A percentile compares a stretch with the other conserved stretches of the same genome.
Evolutionary conservation across 2,113 vertebrate species (phyloP).

Genomic region (Eonycteris spelaea): DNA sequence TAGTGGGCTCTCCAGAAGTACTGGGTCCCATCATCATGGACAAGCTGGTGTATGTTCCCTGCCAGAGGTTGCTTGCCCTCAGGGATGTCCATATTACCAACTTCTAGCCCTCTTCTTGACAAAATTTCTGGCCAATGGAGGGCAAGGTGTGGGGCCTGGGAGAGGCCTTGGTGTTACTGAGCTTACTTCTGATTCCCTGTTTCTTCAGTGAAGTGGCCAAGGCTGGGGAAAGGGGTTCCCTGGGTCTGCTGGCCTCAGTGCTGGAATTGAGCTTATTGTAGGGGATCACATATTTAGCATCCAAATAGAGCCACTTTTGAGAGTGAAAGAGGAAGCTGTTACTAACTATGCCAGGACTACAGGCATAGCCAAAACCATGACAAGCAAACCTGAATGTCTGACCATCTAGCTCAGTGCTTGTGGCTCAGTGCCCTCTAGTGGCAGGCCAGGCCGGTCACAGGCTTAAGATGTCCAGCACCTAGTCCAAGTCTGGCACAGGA

Average conservation of each 20-base stretch:
- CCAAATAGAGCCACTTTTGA: neutral
- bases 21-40: neutral
- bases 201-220: neutral
- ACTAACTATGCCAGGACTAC: neutral
- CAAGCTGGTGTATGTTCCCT: neutral
- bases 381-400: neutral
- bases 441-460: neutral
- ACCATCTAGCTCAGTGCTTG: neutral
- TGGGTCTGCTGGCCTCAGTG: neutral
- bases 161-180: neutral
- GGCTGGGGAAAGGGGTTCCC: neutral
- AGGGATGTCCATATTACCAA: neutral
- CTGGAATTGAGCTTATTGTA: neutral
- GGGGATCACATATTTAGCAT: neutral
- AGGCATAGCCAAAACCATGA: neutral
- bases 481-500: neutral
- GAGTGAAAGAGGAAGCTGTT: neutral
- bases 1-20: neutral
- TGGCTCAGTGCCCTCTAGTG: slow-evolving; percentile 29
- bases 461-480: neutral
- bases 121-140: neutral
- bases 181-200: neutral
- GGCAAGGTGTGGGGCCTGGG: neutral
- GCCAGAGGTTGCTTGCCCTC: neutral
- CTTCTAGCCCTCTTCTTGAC: neutral